phyloP scores from a whole-genome alignment of 1,140 invertebrate genomes.

The Drosophila willistoni region DNA sequence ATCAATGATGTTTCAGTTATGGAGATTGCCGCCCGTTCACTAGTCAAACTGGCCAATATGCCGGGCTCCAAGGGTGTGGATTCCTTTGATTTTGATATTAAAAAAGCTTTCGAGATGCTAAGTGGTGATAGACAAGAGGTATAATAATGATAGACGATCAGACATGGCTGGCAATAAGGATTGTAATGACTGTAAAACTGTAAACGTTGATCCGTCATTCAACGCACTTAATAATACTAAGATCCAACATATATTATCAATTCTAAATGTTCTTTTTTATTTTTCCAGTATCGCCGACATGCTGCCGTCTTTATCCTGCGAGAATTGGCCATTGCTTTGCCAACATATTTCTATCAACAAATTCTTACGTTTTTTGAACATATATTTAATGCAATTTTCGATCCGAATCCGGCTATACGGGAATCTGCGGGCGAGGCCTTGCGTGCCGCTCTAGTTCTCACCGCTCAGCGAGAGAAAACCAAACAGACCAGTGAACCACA shows the following conservation, averaged over 20 bases:
- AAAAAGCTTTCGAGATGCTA: constrained; percentile 96
- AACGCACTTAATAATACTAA: no score
- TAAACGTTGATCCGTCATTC: no score
- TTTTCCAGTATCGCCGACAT: constrained; percentile 88
- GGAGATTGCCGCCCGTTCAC: constrained; percentile 97
- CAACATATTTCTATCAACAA: constrained; percentile 99
- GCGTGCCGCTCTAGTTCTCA: constrained; percentile 95
- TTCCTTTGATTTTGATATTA: constrained; percentile 98
- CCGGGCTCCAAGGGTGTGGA: constrained; percentile 97
- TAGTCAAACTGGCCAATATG: constrained; percentile 94
- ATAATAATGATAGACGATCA: no score
- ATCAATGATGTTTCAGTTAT: constrained; percentile 96
- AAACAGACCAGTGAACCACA: constrained; percentile 94
- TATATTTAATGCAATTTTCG: constrained; percentile 96
- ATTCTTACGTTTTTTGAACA: constrained; percentile 97
- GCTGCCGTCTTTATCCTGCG: constrained; percentile 95
- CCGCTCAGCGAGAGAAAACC: constrained; percentile 95
- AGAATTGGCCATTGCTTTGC: constrained; percentile 97
- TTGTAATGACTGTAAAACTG: no score
- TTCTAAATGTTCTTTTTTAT: no score
- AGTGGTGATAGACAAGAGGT: constrained; percentile 93
- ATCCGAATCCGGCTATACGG: constrained; percentile 95
- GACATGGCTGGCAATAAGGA: no score
- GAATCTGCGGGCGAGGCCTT: constrained; percentile 96
- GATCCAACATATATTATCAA: no score